Base-by-base conservation (phyloP, 2,888 invertebrate species). In the Darwinula stevensoni region DNA sequence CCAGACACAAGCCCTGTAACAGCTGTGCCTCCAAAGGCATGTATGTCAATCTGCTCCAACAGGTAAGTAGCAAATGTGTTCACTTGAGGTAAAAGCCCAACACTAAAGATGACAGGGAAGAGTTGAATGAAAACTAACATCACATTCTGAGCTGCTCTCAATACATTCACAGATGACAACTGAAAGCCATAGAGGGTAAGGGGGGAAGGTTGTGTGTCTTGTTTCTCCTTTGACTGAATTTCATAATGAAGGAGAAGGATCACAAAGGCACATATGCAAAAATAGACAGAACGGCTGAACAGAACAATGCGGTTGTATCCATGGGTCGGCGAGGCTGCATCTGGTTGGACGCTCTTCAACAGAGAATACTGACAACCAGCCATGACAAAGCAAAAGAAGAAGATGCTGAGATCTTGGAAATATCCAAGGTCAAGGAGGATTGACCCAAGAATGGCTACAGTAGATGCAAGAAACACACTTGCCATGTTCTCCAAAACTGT, bases 311-410 rank as follows among this genome's bases (percentile, higher is more conserved):
- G 68, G 50, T 94, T 94, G 47, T 84, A 91, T 9, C 91, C 91
- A 51, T 97, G 97, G 26, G 88, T 86, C 0, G 97, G 94, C 2
- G 94, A 94, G 0, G 94, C 76, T 0, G 94, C 86, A 52, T 97
- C 97, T 1, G 97, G 97, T 47, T 97, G 97, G 2, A 97, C 97
- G 49, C 88, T 88, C 56, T 91, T 94, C 39, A 91, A 54, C 39
- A 94, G 56, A 1, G 86, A 88, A 52, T 94, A 99, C 52, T 97
- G 97, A 45, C 88, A 84, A 12, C 86, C 74, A 2, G 94, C 94
- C 43, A 91, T 82, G n/a, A 91, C 78, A 43, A 88, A 75, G 54
- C 91, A 91, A 52, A 97, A 84, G 46, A 86, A 59, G 50, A 94
- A 78, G 12, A 88, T 76, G 44, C 71, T 73, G 33, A 91, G 63